Base-by-base conservation (phyloP, 1,140 invertebrate genomes). In the Caenorhabditis tropicalis region DNA sequence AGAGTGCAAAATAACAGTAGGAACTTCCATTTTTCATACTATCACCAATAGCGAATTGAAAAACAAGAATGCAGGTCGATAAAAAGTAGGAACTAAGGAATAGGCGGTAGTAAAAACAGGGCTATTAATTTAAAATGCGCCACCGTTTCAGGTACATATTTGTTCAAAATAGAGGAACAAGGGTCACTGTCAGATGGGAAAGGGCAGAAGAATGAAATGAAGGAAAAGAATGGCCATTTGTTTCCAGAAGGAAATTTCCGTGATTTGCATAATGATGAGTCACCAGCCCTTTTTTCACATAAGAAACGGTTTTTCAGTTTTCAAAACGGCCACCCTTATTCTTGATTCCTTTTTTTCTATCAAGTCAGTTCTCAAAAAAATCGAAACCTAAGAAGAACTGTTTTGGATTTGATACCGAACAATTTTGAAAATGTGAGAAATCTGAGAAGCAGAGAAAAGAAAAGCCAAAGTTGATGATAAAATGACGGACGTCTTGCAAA, bases 401-500 rank as follows among this genome's bases (percentile, higher is more conserved):
- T n/a, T n/a, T n/a, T n/a, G n/a, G n/a, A n/a, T n/a, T n/a, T n/a
- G n/a, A n/a, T n/a, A n/a, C n/a, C n/a, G 39, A 43, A 43, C 39
- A 43, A 43, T 43, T 43, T 43, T 43, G 39, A 12, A 43, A 43
- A 43, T 12, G 5, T 43, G 39, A 12, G 12, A 43, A 12, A 6
- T 43, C 39, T 43, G 5, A 43, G 58, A 65, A 36, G 10, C 33
- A 43, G 29, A 74, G n/a, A 74, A 74, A 31, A 74, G 29, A 74
- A 74, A 31, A 74, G 15, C 24, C n/a, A 33, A 21, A 74, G 36
- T 43, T 74, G 27, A 24, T 39, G 33, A 74, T 74, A 43, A 43
- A 27, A 74, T 43, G n/a, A 74, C 65, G 36, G 65, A 43, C 65
- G 65, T 74, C 65, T 74, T 74, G 65, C 21, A 74, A 65, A 43